These are phyloP conservation scores for Scaptomyza hsui DNA, from an alignment of 1,140 invertebrate genomes.

Conservation along the genomic window DNA sequence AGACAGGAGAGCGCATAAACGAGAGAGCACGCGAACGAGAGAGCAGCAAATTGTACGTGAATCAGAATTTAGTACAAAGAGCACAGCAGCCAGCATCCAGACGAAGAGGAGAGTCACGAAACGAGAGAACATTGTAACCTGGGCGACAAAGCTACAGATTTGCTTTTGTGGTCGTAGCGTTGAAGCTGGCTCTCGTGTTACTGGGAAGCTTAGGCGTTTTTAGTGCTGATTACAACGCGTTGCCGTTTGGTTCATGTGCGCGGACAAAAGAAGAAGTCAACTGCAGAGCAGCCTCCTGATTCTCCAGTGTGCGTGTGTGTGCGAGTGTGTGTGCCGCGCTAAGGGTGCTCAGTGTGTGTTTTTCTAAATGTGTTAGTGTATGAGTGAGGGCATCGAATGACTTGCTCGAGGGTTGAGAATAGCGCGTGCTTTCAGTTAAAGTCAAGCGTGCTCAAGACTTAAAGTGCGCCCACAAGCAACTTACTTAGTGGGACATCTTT, in stretches of 20 bases:
- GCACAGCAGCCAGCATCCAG: conserved; percentile 48
- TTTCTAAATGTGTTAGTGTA: neutral
- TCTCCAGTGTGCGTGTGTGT: conserved; percentile 14
- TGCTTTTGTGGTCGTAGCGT: conserved; percentile 30
- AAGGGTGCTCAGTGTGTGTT: neutral
- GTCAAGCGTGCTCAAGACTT: conserved; percentile 36
- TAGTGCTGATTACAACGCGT: conserved; percentile 82
- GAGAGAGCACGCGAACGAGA: too few relatives aligned
- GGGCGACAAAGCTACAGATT: conserved; percentile 52
- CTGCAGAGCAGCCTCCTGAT: conserved; percentile 19
- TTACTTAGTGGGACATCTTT: conserved; percentile 8
- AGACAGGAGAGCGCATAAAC: conserved; percentile 8
- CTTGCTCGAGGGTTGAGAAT: conserved; percentile 17
- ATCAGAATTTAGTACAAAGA: conserved; percentile 64
- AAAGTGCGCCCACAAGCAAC: conserved; percentile 28
- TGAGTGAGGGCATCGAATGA: conserved; percentile 14
- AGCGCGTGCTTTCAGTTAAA: conserved; percentile 35
- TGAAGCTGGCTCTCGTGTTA: conserved; percentile 48
- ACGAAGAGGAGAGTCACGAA: neutral
- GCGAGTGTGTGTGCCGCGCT: neutral
- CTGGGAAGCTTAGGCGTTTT: conserved; percentile 67
- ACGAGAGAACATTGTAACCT: conserved; percentile 15
- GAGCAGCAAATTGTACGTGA: neutral
- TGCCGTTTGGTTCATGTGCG: conserved; percentile 69
- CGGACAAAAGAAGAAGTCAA: conserved; percentile 49